Evolutionary conservation across 2,888 invertebrate genomes (phyloP).

Genomic region (Ellobium chinense): DNA sequence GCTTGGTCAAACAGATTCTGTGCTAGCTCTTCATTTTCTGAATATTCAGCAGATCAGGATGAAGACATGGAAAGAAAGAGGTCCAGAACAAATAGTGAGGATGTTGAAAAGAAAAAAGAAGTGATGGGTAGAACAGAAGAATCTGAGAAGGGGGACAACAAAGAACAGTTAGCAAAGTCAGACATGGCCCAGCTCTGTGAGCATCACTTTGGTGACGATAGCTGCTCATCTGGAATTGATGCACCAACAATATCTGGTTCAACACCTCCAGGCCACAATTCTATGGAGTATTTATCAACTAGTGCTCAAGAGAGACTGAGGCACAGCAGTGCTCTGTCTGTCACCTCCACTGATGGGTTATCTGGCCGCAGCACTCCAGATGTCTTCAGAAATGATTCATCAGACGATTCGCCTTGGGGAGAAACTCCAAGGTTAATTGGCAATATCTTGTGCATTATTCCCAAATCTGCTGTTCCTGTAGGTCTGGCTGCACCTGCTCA

Average conservation of each 20-base stretch:
- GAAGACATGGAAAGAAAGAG: neutral
- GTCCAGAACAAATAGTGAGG: neutral
- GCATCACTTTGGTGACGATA: conserved; percentile 13
- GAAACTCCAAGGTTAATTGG: conserved; percentile 34
- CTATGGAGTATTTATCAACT: neutral
- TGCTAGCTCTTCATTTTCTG: neutral
- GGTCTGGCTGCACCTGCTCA: neutral
- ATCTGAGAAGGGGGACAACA: neutral
- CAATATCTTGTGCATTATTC: conserved; percentile 43
- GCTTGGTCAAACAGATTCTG: neutral
- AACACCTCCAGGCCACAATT: neutral
- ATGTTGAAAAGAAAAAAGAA: neutral
- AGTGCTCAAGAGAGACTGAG: conserved; percentile 8
- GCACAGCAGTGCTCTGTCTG: conserved; percentile 35
- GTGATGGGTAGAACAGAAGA: neutral
- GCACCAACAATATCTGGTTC: neutral
- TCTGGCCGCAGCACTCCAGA: conserved; percentile 45
- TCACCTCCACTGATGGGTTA: neutral
- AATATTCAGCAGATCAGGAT: neutral
- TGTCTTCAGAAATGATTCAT: neutral
- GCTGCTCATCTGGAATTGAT: neutral
- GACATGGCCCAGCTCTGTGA: neutral
- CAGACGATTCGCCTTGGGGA: conserved; percentile 10
- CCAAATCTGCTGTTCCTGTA: conserved; percentile 20
- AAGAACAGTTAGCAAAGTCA: neutral